Conservation (phyloP, 2,797 vertebrate species). For the Mus minutoides region DNA sequence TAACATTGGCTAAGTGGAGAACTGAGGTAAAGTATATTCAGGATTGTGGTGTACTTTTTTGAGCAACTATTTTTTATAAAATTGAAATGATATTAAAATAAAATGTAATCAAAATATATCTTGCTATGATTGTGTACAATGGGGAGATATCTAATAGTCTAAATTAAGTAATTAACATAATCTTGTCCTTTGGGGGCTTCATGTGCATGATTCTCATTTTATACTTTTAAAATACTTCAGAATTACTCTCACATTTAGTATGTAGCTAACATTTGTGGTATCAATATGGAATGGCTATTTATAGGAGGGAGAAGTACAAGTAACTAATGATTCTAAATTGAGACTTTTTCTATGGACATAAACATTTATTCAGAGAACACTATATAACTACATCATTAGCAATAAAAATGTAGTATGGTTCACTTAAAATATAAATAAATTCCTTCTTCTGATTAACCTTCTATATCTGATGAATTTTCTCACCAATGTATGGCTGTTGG, state of each 20-base stretch:
- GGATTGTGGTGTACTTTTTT: not conserved
- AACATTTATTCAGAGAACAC: not conserved
- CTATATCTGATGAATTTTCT: not conserved
- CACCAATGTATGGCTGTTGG: not conserved
- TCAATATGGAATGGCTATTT: not conserved
- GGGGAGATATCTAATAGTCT: not conserved
- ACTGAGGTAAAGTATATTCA: not conserved
- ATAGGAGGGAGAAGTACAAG: not conserved
- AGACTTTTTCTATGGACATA: not conserved
- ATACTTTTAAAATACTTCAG: not conserved
- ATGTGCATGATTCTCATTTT: not conserved
- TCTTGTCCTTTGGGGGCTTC: not conserved
- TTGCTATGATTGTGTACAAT: not conserved
- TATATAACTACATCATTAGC: not conserved
- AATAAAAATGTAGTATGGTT: not conserved
- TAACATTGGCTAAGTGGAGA: not conserved
- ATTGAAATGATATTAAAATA: conserved; percentile 17
- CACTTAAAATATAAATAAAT: not conserved
- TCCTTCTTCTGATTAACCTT: not conserved
- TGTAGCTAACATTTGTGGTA: not conserved
- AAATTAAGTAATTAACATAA: not conserved
- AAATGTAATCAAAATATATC: not conserved
- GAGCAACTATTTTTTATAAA: not conserved
- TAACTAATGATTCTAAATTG: conserved; percentile 12
- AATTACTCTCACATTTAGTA: not conserved